Evolutionary conservation across 2,888 invertebrate genomes (phyloP).

Genomic region (Caenorhabditis uteleia): DNA sequence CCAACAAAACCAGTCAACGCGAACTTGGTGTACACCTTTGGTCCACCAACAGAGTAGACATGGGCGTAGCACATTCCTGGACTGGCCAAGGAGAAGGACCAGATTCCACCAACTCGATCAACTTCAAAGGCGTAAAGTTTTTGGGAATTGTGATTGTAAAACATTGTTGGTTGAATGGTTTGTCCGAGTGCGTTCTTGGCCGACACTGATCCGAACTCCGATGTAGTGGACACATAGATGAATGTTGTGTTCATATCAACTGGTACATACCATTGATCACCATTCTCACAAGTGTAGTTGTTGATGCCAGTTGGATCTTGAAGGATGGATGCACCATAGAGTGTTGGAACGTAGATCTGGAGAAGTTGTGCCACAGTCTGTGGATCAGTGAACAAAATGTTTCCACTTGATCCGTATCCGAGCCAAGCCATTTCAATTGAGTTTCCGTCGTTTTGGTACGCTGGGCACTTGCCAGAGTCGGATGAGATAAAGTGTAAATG

Average conservation of each 20-base stretch:
- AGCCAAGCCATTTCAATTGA: conserved; percentile 38
- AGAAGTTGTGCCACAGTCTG: conserved; percentile 29
- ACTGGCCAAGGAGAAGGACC: conserved; percentile 16
- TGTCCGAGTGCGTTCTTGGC: conserved; percentile 35
- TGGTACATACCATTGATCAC: conserved; percentile 37
- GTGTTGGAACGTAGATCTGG: conserved; percentile 40
- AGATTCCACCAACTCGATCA: conserved; percentile 35
- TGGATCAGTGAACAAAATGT: conserved; percentile 32
- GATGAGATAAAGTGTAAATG: conserved; percentile 47
- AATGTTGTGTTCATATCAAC: conserved; percentile 47
- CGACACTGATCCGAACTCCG: conserved; percentile 32
- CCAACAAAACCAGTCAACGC: conserved; percentile 27
- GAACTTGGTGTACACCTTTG: conserved; percentile 49
- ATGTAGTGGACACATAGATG: conserved; percentile 45
- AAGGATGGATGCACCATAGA: conserved; percentile 41
- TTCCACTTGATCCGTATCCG: conserved; percentile 51
- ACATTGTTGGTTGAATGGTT: conserved; percentile 10
- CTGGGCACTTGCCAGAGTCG: conserved; percentile 25
- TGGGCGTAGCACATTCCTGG: conserved; percentile 51
- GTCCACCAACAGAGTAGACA: conserved; percentile 50
- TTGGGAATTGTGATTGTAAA: conserved; percentile 30
- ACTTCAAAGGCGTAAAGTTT: conserved; percentile 41
- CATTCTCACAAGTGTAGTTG: conserved; percentile 33
- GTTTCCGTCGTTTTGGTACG: conserved; percentile 19
- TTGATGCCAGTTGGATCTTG: conserved; percentile 47